Percentiles rank a stretch among this genome's conserved stretches.
Evolutionary conservation across 2,797 vertebrate genomes (phyloP).

Genomic region (Labroides dimidiatus): DNA sequence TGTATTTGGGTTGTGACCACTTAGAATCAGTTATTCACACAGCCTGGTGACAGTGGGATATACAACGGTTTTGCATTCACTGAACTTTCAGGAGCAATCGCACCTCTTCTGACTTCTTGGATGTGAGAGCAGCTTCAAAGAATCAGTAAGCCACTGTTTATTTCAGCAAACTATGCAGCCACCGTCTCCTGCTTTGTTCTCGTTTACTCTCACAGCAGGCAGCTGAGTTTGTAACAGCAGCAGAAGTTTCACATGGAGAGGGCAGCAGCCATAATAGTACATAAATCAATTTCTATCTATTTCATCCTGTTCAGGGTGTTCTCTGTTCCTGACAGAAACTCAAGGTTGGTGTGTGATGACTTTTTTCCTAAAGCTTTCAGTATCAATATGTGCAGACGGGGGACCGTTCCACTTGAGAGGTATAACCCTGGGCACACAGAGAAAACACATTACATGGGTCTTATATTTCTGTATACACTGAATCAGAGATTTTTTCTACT

Average conservation of each 20-base stretch:
- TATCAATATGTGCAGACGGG: constrained; percentile 49
- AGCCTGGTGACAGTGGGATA: too few relatives aligned
- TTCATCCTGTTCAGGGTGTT: constrained; percentile 44
- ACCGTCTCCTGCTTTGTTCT: constrained; percentile 11
- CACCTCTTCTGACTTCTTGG: neutral
- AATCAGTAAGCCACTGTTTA: constrained; percentile 1
- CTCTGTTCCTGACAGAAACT: constrained; percentile 16
- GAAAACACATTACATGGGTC: constrained; percentile 48
- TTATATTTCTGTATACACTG: neutral
- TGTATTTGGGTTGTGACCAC: too few relatives aligned
- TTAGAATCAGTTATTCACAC: too few relatives aligned
- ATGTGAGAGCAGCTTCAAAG: neutral
- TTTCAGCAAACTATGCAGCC: constrained; percentile 1
- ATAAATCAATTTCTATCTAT: constrained; percentile 52
- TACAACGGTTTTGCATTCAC: neutral
- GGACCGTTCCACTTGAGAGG: constrained; percentile 38
- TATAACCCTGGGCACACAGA: constrained; percentile 52
- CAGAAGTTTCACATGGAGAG: constrained; percentile 31
- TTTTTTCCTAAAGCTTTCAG: constrained; percentile 50
- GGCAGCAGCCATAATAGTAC: constrained; percentile 30
- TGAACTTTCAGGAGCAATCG: neutral
- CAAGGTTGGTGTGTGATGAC: constrained; percentile 39
- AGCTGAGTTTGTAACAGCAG: constrained; percentile 31
- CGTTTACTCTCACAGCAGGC: constrained; percentile 17
- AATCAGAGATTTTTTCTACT: constrained; percentile 28